Evolutionary conservation across 2,888 invertebrate genomes (phyloP), one percentile per base, ranked within the genome.

Genomic region (Eilema depressum): DNA sequence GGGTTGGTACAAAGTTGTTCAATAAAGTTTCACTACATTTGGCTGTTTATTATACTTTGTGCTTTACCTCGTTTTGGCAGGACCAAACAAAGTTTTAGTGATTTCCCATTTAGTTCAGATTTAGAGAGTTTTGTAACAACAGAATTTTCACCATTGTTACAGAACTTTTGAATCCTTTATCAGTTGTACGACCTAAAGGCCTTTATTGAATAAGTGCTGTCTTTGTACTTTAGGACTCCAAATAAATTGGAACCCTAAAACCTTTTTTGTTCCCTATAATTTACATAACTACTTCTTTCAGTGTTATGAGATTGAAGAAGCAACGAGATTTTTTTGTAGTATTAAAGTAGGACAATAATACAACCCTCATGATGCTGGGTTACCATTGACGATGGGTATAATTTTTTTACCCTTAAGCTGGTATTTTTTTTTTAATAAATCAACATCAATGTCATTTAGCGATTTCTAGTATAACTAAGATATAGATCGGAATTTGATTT

Each of bases 141-240:
- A 47, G 20, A 20, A 47, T 47, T 47, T 20, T 0, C 20, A 17
- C 47, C 5, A 20, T 74, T 72, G 26, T 25, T 33, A 26, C 7
- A 41, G 41, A 75, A 75, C 62, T 71, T 79, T 53, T 28, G 57
- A 37, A 68, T 66, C 70, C 66, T 73, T 73, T 73, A 72, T 41
- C 41, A 70, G 63, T n/a, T n/a, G n/a, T 47, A 26, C 70, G 30
- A 26, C 28, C 53, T 80, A 72, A 78, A 53, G n/a, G 47, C 68
- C 65, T 63, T 72, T 70, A 80, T 74, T 74, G 73, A 72, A 72
- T 75, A 75, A 76, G 71, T 73, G 77, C 69, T 75, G 71, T 75
- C 74, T 70, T 74, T 75, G 80, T 80, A 71, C 33, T 68, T 71
- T 33, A 64, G 41, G 7, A 68, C 63, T 41, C 41, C 64, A 65